These are phyloP conservation scores for Acholoe squamosa DNA, from an alignment of 2,888 invertebrate genomes.

Conservation along the genomic window DNA sequence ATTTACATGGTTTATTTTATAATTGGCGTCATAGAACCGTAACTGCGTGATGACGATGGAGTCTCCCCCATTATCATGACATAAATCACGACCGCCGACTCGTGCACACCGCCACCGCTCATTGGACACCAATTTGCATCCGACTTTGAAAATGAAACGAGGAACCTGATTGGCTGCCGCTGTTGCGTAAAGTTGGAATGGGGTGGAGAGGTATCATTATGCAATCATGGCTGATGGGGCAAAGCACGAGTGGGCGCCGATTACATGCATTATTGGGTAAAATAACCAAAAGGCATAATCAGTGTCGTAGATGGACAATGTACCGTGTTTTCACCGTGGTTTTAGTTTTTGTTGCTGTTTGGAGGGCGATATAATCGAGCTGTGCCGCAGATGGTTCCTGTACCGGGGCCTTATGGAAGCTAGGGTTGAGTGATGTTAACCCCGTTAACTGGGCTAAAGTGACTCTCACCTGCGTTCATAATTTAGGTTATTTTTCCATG, in stretches of 20 bases:
- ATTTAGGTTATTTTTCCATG: no score
- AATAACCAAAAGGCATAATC: constrained; percentile 40
- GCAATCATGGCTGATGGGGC: constrained; percentile 2
- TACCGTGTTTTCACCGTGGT: background rate
- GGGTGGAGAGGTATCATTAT: constrained; percentile 31
- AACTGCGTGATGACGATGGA: constrained; percentile 49
- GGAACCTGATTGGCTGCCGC: constrained; percentile 16
- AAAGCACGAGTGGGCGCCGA: background rate
- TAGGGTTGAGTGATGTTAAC: no score
- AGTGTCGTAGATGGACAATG: background rate
- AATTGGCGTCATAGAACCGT: constrained; percentile 52
- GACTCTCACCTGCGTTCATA: no score
- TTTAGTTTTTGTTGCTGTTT: background rate
- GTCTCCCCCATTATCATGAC: background rate
- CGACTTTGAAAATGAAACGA: constrained; percentile 35
- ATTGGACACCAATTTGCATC: constrained; percentile 57
- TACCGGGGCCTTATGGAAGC: no score
- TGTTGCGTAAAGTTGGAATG: constrained; percentile 8
- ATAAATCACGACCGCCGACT: constrained; percentile 28
- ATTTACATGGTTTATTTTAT: constrained; percentile 59
- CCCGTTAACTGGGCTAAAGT: no score
- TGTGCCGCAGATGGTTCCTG: background rate
- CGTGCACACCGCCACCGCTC: background rate
- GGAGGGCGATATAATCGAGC: background rate
- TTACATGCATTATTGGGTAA: constrained; percentile 59